Base-by-base conservation (phyloP, 2,888 invertebrate species). In the Caenorhabditis japonica region DNA sequence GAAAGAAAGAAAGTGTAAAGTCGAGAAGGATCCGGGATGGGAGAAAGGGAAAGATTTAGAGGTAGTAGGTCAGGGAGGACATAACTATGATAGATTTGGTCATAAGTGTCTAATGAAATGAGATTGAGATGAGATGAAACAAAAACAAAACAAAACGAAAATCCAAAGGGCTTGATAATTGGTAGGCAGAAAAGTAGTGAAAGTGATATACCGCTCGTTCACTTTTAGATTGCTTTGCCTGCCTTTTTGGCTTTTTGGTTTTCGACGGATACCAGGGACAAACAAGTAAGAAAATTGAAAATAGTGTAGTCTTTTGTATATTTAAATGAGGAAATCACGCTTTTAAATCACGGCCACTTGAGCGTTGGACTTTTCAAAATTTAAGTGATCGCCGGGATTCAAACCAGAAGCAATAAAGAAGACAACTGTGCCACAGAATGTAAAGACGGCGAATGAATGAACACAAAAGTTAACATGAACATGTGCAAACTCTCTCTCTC, bases 141-240 rank as follows among this genome's bases (percentile, higher is more conserved):
- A n/a, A n/a, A n/a, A n/a, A n/a, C n/a, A n/a, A n/a, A n/a, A n/a
- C n/a, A n/a, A n/a, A n/a, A 19, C 13, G 23, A 43, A 19, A 43
- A 33, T 19, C 39, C 39, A 19, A 51, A 30, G 30, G 39, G 43
- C 55, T 64, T 64, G 56, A 64, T 64, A 64, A 64, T 64, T 64
- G 64, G 64, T 64, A 64, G 39, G 64, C 5, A 30, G 10, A 10
- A 30, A 30, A 30, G 10, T 41, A 64, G 64, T 64, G 64, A 64
- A 64, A 64, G 64, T 64, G 64, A 64, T 64, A 64, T 64, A 64
- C 64, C 64, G 64, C 49, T 64, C 53, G 55, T 62, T 62, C 55
- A 62, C n/a, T n/a, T n/a, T n/a, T 62, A 62, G 62, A 62, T 62
- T 62, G 61, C 15, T 46, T 30, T 39, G 38, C 52, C 43, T 44